A percentile compares a stretch with the other conserved stretches of the same genome.
Conservation (phyloP, 92 coral and sea anemone genomes). For the Porites cylindrica region DNA sequence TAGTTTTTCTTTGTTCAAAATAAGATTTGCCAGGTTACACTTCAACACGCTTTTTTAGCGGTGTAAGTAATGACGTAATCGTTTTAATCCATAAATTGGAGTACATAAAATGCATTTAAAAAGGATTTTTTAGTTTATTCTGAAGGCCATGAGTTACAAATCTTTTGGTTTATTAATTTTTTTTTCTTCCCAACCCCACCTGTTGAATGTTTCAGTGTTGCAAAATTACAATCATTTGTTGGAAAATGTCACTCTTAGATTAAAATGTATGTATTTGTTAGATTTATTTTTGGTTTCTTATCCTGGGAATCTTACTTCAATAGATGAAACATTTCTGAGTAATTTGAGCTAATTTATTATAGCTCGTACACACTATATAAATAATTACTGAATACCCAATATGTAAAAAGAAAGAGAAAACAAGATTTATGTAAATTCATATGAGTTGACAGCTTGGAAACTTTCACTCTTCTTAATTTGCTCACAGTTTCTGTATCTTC, state of each 20-base stretch:
- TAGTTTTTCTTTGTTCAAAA: background rate
- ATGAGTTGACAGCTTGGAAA: background rate
- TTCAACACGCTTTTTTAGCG: background rate
- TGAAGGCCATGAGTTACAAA: background rate
- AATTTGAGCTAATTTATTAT: no score
- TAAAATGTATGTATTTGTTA: no score
- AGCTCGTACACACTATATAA: background rate
- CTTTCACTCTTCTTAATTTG: background rate
- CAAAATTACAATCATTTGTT: no score
- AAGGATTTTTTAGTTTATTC: background rate
- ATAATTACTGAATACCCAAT: background rate
- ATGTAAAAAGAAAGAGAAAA: background rate
- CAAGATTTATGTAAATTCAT: background rate
- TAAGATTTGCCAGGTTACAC: background rate
- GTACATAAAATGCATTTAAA: no score
- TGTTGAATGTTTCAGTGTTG: conserved; percentile 15
- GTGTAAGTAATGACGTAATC: background rate
- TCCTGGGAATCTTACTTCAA: no score
- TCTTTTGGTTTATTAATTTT: background rate
- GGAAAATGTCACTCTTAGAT: no score
- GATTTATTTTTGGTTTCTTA: no score
- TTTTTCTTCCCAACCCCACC: conserved; percentile 7
- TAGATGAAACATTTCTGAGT: no score
- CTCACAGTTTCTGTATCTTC: no score
- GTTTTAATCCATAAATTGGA: background rate